Base-by-base conservation (phyloP, 2,888 invertebrate genomes). In the Punctoribates punctum region DNA sequence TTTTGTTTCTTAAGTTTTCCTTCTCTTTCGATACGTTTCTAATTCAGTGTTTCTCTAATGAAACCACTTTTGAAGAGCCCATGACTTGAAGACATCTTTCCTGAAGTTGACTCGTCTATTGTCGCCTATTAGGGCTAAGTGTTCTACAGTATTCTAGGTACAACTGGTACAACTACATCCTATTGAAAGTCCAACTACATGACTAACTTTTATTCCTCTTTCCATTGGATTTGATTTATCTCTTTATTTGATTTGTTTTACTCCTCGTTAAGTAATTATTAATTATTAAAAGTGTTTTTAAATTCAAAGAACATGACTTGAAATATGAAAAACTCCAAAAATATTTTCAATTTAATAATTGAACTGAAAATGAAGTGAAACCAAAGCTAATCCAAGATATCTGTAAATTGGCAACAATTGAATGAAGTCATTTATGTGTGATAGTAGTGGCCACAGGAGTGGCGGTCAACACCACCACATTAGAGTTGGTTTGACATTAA, bases 201-300 rank as follows among this genome's bases (percentile, higher is more conserved):
- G n/a, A n/a, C n/a, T n/a, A 65, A 65, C 65, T 29, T 65, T 34
- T 34, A 65, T 34, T 60, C 1, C 60, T 60, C 25, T 60, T 60
- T 34, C 38, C 17, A 65, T 65, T 65, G 25, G 34, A 67, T 42
- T 38, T 42, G 20, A 34, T 34, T 34, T 34, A 17, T 8, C 27
- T 60, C 60, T 67, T 67, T 67, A 9, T 38, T 2, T 67, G n/a
- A n/a, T 34, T 20, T 67, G 11, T 60, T 34, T 11, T 11, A 8
- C 42, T 20, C 23, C 13, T 20, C 38, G 29, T 11, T 67, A 42
- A 13, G 42, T 20, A 8, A n/a, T 54, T 6, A 6, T 54, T 54
- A 42, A 42, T 34, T 42, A 42, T 42, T 42, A 11, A 42, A 42
- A 42, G 42, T 42, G 42, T 42, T 42, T 5, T 42, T 11, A 1